Evolutionary conservation across 2,113 vertebrate genomes (phyloP).

Genomic region (Australoheros scitulus): DNA sequence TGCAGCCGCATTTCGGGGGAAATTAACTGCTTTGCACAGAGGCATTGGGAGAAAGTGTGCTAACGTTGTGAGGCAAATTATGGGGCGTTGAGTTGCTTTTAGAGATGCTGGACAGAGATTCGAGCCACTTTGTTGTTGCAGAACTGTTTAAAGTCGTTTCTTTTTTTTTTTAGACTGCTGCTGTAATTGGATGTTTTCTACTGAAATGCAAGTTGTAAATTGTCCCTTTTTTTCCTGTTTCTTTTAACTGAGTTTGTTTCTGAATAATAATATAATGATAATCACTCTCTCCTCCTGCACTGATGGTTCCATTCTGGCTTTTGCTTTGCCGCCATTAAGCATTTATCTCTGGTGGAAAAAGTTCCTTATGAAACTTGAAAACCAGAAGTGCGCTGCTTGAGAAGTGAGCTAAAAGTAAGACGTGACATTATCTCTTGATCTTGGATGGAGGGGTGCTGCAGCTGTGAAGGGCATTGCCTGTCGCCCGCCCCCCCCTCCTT

Average conservation of each 20-base stretch:
- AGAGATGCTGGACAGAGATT: background rate
- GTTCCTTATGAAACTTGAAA: background rate
- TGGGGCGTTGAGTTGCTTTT: background rate
- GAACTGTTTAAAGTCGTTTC: background rate
- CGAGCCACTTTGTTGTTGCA: background rate
- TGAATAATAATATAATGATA: background rate
- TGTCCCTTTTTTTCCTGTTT: background rate
- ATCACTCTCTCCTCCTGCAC: background rate
- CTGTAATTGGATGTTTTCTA: background rate
- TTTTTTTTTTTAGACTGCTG: background rate
- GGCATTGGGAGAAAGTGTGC: background rate
- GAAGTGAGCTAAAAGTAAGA: background rate
- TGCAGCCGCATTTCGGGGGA: background rate
- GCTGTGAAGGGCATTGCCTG: slow-evolving; percentile 58
- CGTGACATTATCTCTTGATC: slow-evolving; percentile 10
- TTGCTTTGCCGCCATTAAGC: background rate
- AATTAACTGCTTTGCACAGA: background rate
- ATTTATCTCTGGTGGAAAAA: background rate
- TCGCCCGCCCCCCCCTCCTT: background rate
- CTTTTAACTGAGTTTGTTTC: background rate
- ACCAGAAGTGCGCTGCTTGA: background rate
- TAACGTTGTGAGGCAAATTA: background rate
- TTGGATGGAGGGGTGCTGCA: background rate
- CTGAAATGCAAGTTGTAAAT: background rate
- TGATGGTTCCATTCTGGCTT: background rate